Percentiles rank a stretch among this genome's conserved stretches.
These are phyloP conservation scores for Toxonevra muliebris DNA, from an alignment of 2,888 invertebrate species.

Conservation along the genomic window DNA sequence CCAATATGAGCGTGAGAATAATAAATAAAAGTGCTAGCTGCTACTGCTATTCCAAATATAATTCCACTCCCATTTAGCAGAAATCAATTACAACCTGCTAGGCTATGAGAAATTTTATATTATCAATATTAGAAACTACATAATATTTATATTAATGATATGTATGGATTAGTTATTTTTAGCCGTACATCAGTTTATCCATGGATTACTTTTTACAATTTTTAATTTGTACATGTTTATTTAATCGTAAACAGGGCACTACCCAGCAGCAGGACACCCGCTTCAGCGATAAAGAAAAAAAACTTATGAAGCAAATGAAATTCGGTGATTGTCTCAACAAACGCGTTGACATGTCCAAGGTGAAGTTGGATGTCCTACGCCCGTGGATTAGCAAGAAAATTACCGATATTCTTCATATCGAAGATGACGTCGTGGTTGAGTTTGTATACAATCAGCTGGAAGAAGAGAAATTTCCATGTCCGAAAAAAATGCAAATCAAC, in stretches of 20 bases:
- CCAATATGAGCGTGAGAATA: too few species aligned
- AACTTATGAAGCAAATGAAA: slow-evolving; percentile 97
- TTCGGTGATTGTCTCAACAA: slow-evolving; percentile 93
- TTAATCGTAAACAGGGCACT: slow-evolving; percentile 78
- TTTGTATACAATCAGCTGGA: slow-evolving; percentile 99
- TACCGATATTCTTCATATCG: slow-evolving; percentile 94
- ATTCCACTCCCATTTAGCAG: too few species aligned
- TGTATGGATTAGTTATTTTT: too few species aligned
- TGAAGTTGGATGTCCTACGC: slow-evolving; percentile 96
- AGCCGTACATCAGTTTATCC: too few species aligned
- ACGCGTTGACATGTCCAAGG: slow-evolving; percentile 98
- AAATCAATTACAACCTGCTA: too few species aligned
- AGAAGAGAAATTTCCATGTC: slow-evolving; percentile 92
- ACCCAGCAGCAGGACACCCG: slow-evolving; percentile 99
- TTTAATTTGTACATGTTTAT: slow-evolving; percentile 18
- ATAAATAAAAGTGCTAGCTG: too few species aligned
- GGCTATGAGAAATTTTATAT: too few species aligned
- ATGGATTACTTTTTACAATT: too few species aligned
- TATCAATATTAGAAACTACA: too few species aligned
- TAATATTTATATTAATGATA: too few species aligned
- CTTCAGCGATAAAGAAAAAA: slow-evolving; percentile 99
- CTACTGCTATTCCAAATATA: too few species aligned
- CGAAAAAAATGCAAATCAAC: slow-evolving; percentile 99
- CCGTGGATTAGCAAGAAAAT: slow-evolving; percentile 99
- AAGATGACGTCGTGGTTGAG: slow-evolving; percentile 98